A percentile compares a stretch with the other conserved stretches of the same genome.
These are phyloP conservation scores for Agrochola litura DNA, from an alignment of 2,888 invertebrate species.

Conservation along the genomic window DNA sequence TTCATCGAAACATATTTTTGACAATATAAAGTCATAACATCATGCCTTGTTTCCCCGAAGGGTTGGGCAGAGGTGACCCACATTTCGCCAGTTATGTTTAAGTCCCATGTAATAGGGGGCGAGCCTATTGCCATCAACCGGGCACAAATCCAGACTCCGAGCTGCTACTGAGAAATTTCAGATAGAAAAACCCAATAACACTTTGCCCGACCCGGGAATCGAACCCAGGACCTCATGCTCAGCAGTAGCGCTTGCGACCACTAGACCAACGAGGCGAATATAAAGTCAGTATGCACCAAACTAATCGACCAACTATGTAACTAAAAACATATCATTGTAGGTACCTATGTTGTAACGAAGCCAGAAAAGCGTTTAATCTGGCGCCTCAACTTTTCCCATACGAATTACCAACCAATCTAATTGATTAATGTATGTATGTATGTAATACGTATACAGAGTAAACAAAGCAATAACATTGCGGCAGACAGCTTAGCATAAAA, in stretches of 20 bases:
- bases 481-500: conserved; percentile 36
- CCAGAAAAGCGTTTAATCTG: background rate
- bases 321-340: background rate
- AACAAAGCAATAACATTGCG: conserved; percentile 44
- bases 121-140: no score
- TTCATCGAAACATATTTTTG: background rate
- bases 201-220: no score
- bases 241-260: no score
- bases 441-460: conserved; percentile 18
- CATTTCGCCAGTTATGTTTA: no score
- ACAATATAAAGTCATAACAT: background rate
- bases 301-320: background rate
- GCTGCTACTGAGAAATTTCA: no score
- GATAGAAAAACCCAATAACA: no score
- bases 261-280: no score
- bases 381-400: background rate
- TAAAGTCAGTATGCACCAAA: background rate
- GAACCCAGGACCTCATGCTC: no score
- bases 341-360: background rate
- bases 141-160: no score
- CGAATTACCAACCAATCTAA: background rate
- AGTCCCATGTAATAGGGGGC: no score
- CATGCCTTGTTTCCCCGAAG: no score
- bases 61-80: no score
- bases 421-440: conserved; percentile 23